Base-by-base conservation (phyloP, 1,140 invertebrate species). In the Wasmannia auropunctata region DNA sequence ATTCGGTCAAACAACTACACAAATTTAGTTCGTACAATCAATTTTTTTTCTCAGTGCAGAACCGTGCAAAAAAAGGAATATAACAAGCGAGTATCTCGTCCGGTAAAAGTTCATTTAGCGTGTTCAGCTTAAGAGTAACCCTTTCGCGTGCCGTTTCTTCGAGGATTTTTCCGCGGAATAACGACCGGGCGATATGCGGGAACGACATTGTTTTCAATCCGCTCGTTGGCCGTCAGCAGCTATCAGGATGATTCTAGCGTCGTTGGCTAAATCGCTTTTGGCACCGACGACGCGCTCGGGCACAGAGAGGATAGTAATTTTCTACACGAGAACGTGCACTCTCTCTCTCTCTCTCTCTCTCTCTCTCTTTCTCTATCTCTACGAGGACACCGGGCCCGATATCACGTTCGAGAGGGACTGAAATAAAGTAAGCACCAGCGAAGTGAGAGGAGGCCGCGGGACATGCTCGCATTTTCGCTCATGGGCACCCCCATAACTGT, bases 401-500 rank as follows among this genome's bases (percentile, higher is more conserved):
- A 22, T 81, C 79, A 72, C 79, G 79, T 58, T 14, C 25, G 37
- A 22, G 34, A 43, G 11, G n/a, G 54, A 22, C 40, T 28, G 46
- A 77, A 85, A 74, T 69, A 60, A 79, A 88, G 37, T 58, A 74
- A 75, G 51, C 34, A 54, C 22, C 60, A n/a, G 40, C 25, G 22
- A 76, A 37, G n/a, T n/a, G n/a, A n/a, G 37, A 25, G 56, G 0
- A 62, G 31, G 40, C 37, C 11, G 81, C 28, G 34, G 54, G 34
- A 31, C 7, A 28, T 28, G 22, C 65, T 69, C 70, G 89, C 79
- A 77, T 89, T 87, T 90, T 85, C 79, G 62, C 79, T 19, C 56
- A 60, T 49, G 43, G 81, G 63, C 86, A 63, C 54, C 63, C 58
- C 63, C 63, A 84, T 90, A 90, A 91, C 67, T 91, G 90, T 91